Conservation (phyloP, 1,140 invertebrate genomes). For the Hydropsyche tenuis region DNA sequence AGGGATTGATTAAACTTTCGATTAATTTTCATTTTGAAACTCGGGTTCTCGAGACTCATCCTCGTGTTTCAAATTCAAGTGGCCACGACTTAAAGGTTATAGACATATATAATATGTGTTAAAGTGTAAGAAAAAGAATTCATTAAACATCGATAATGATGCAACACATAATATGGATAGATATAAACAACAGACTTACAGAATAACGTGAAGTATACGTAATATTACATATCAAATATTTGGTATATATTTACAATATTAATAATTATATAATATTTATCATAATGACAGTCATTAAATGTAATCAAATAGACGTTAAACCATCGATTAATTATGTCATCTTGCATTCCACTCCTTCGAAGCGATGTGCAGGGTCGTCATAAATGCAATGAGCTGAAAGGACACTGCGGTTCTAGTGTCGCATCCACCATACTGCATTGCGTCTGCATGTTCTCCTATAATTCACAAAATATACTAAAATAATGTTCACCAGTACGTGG, state of each 20-base stretch:
- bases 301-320: not conserved
- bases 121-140: no score
- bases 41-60: no score
- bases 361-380: not conserved
- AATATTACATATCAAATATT: not conserved
- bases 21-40: no score
- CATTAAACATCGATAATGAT: no score
- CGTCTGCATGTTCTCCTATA: conserved; percentile 48
- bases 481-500: no score
- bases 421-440: conserved; percentile 47
- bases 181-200: no score
- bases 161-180: no score
- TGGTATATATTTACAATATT: conserved; percentile 5
- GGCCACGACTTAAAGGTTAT: no score
- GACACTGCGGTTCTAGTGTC: not conserved
- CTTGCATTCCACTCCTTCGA: not conserved
- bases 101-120: no score
- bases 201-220: no score
- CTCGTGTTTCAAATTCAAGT: no score
- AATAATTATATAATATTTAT: not conserved
- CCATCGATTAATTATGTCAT: conserved; percentile 23
- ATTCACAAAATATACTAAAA: conserved; percentile 12
- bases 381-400: not conserved
- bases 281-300: conserved; percentile 23
- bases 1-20: no score